phyloP scores from a whole-genome alignment of 2,113 vertebrate genomes.

The Siphamia tubifer region DNA sequence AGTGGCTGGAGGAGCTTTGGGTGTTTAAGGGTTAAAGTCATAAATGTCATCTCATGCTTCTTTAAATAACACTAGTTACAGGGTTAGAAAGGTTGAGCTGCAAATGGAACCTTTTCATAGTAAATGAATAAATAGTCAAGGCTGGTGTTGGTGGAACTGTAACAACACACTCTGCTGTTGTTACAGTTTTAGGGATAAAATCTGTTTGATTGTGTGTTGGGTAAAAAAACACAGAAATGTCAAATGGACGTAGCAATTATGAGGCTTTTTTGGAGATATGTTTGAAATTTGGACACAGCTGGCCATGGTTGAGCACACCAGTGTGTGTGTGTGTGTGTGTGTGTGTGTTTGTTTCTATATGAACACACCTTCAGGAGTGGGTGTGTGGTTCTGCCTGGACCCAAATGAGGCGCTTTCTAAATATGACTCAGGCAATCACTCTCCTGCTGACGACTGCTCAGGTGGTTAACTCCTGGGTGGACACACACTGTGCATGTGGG shows the following conservation, averaged over 20 bases:
- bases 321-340: constrained; percentile 3
- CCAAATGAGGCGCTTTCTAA: constrained; percentile 62
- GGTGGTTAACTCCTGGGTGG: constrained; percentile 62
- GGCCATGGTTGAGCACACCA: constrained; percentile 40
- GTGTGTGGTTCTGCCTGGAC: constrained; percentile 39
- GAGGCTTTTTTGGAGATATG: constrained; percentile 67
- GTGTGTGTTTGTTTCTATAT: constrained; percentile 22
- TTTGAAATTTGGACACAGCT: constrained; percentile 69
- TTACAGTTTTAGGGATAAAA: constrained; percentile 66
- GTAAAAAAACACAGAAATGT: constrained; percentile 60
- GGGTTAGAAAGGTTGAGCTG: constrained; percentile 11
- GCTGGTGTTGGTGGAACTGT: constrained; percentile 53
- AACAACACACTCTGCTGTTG: constrained; percentile 53
- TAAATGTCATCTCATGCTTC: constrained; percentile 37
- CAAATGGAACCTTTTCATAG: constrained; percentile 53
- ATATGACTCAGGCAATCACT: constrained; percentile 66
- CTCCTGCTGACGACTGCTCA: constrained; percentile 46
- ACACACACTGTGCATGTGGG: constrained; percentile 69
- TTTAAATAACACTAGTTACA: constrained; percentile 53
- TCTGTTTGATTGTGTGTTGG: constrained; percentile 72
- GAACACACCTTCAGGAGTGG: constrained; percentile 12
- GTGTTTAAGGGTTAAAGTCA: no score
- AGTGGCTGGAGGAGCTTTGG: no score
- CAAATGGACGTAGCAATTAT: constrained; percentile 69
- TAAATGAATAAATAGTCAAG: constrained; percentile 49